phyloP scores from a whole-genome alignment of 2,797 vertebrate species.

The Dermochelys coriacea region DNA sequence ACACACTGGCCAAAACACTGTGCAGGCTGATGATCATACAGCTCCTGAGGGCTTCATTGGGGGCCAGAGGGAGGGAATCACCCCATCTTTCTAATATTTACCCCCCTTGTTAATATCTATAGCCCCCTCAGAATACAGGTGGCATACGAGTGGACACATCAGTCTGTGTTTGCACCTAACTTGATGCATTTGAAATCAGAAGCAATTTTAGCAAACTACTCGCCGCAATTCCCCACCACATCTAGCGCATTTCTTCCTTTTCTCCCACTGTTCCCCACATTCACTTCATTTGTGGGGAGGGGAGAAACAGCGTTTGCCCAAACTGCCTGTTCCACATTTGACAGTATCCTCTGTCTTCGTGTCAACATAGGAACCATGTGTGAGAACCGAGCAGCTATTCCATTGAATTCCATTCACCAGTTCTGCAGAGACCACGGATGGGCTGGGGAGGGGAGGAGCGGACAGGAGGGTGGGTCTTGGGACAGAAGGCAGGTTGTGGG shows the following conservation, averaged over 20 bases:
- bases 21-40: too few relatives aligned
- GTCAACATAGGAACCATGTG: constrained; percentile 26
- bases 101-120: too few relatives aligned
- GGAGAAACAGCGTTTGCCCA: background rate
- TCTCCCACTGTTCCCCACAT: background rate
- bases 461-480: background rate
- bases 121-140: too few relatives aligned
- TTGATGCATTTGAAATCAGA: too few relatives aligned
- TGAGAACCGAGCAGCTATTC: background rate
- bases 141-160: too few relatives aligned
- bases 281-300: background rate
- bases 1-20: too few relatives aligned
- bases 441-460: background rate
- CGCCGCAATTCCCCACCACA: background rate
- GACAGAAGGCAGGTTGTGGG: background rate
- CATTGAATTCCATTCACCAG: background rate
- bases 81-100: too few relatives aligned
- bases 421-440: background rate
- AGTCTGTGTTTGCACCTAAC: too few relatives aligned
- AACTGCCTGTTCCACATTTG: constrained; percentile 6
- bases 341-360: background rate
- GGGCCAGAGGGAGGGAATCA: too few relatives aligned
- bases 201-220: too few relatives aligned
- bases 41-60: too few relatives aligned
- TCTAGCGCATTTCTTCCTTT: background rate